Base-by-base conservation (phyloP, 2,797 vertebrate genomes). In the Cynopterus sphinx region DNA sequence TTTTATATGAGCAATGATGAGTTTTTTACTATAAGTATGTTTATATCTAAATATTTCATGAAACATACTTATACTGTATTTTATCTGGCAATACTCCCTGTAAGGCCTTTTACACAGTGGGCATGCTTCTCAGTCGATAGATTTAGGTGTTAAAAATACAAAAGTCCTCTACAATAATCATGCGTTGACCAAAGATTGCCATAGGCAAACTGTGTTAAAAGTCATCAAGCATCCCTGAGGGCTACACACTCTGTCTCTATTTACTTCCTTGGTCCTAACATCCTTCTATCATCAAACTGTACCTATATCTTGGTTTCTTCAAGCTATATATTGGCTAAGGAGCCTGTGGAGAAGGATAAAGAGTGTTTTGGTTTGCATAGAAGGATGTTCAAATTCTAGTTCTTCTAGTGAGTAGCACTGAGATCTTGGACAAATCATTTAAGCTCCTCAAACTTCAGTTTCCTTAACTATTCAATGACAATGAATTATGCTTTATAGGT, bases 61-160 rank as follows among this genome's bases (percentile, higher is more conserved):
- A 57, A 15, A 28, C 36, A 67, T 57, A 78, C 22, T 68, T 61
- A 39, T 51, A 63, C 24, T 61, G 17, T 83, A 41, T 77, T 96
- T 90, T 94, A 39, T 74, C 43, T 65, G 57, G 8, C 26, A 49
- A 26, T 41, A 4, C 28, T 75, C 53, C 6, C 33, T 74, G 36
- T 2, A 41, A 61, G 51, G 0, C 0, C 46, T 73, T 95, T 83
- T 61, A 77, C 13, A n/a, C 41, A 81, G 71, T 39, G 26, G 26
- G 26, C 26, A 78, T 51, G 55, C 13, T 4, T 79, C 78, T 87
- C 90, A 74, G 41, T 46, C 17, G 26, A 67, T 70, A n/a, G 63
- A 46, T 92, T 91, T 90, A 79, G 26, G 31, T 88, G 15, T 88
- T 79, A 79, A 65, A 17, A 85, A 87, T 81, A 85, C 11, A 41